Evolutionary conservation across 2,113 vertebrate species (phyloP).

Genomic region (Ptilorrhoa leucosticta): DNA sequence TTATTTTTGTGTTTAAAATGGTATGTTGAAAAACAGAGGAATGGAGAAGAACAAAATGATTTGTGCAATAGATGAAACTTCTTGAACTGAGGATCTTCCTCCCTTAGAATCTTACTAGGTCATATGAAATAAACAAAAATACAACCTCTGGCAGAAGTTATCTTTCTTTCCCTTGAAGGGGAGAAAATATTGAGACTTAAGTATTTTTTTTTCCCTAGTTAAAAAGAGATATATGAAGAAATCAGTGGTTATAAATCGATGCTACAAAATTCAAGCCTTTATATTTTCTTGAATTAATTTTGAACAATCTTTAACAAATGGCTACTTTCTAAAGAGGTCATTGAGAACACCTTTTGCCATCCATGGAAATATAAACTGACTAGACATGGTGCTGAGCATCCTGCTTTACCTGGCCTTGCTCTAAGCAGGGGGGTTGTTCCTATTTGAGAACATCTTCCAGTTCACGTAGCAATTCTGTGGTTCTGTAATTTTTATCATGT

Average conservation of each 20-base stretch:
- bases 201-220: not conserved
- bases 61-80: not conserved
- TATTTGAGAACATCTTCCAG: not conserved
- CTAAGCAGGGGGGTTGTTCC: rapidly evolving
- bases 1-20: not conserved
- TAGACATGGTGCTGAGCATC: not conserved
- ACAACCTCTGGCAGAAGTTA: not conserved
- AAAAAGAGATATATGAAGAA: not conserved
- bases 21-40: not conserved
- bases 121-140: not conserved
- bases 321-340: not conserved
- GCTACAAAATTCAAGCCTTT: not conserved
- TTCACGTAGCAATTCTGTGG: not conserved
- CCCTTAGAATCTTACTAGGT: not conserved
- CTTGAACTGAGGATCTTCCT: not conserved
- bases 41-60: not conserved
- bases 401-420: not conserved
- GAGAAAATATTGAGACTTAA: not conserved
- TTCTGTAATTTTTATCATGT: not conserved
- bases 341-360: not conserved
- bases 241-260: rapidly evolving
- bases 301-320: not conserved
- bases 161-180: not conserved
- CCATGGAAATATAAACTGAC: not conserved
- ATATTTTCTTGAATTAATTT: not conserved